A percentile compares a stretch with the other conserved stretches of the same genome.
Conservation (phyloP, 2,113 vertebrate genomes). For the Paraplagusia blochii region DNA sequence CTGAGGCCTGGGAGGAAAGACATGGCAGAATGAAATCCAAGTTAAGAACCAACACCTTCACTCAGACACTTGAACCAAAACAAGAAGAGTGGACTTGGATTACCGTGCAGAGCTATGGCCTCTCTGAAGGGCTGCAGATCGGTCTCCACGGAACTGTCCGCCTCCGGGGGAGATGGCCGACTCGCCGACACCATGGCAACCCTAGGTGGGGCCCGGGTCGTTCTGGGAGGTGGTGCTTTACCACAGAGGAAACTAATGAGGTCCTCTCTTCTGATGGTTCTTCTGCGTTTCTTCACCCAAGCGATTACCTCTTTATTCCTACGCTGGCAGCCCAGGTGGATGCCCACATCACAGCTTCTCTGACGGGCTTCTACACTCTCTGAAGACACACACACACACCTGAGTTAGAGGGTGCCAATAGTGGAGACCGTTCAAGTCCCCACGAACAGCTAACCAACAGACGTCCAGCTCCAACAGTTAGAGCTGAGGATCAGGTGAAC, state of each 20-base stretch:
- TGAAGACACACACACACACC: constrained; percentile 64
- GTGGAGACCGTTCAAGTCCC: too few relatives aligned
- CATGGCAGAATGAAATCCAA: background rate
- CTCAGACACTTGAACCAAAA: background rate
- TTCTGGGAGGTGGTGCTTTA: constrained; percentile 94
- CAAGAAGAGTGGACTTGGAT: constrained; percentile 23
- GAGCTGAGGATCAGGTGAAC: too few relatives aligned
- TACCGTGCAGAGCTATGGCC: constrained; percentile 98
- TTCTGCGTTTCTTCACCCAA: constrained; percentile 98
- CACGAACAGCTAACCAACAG: too few relatives aligned
- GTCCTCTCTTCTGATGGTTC: constrained; percentile 96
- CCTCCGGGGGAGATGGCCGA: constrained; percentile 88
- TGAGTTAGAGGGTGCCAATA: too few relatives aligned
- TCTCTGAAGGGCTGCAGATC: constrained; percentile 99
- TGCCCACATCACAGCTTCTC: constrained; percentile 93
- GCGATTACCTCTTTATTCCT: constrained; percentile 97
- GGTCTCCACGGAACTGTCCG: constrained; percentile 93
- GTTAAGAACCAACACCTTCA: background rate
- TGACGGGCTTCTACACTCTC: constrained; percentile 95
- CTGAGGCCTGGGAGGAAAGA: constrained; percentile 82
- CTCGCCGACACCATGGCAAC: constrained; percentile 93
- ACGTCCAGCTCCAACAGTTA: too few relatives aligned
- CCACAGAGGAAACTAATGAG: constrained; percentile 99
- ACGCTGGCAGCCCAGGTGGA: constrained; percentile 94
- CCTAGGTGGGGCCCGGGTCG: constrained; percentile 89